A percentile compares a stretch with the other conserved stretches of the same genome.
phyloP scores from a whole-genome alignment of 2,797 vertebrate species.

The Choloepus didactylus region DNA sequence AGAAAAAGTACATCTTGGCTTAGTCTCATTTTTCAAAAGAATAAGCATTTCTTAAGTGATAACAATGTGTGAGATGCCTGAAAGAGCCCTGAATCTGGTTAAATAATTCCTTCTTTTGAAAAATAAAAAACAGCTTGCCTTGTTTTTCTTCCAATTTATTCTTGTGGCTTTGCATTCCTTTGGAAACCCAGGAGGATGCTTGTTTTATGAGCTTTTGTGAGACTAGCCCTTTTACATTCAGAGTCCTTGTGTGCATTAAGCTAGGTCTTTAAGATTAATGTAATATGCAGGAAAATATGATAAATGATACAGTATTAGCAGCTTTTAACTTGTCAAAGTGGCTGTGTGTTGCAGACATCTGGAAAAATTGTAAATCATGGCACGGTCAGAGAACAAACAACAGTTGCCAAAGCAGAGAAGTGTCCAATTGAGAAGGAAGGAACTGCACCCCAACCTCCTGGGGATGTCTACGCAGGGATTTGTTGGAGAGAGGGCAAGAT shows the following conservation, averaged over 20 bases:
- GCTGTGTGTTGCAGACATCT: conserved; percentile 30
- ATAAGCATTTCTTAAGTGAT: conserved; percentile 22
- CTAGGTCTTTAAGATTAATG: conserved; percentile 54
- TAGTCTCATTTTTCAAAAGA: conserved; percentile 4
- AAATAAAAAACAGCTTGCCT: conserved; percentile 71
- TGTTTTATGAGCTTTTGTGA: background rate
- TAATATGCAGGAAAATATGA: background rate
- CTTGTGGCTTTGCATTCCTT: conserved; percentile 43
- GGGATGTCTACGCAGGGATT: background rate
- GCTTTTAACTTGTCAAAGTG: conserved; percentile 36
- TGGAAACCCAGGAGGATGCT: conserved; percentile 37
- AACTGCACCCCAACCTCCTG: background rate
- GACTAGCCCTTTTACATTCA: background rate
- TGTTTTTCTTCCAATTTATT: conserved; percentile 66
- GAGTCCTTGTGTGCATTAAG: conserved; percentile 32
- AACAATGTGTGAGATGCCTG: conserved; percentile 36
- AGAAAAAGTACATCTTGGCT: conserved; percentile 26
- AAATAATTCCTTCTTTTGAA: conserved; percentile 59
- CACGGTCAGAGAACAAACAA: background rate
- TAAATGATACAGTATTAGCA: background rate
- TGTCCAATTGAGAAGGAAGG: background rate
- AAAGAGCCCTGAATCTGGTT: background rate
- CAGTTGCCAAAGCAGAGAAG: background rate
- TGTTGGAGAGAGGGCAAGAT: background rate
- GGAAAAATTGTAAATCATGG: background rate